phyloP scores from a whole-genome alignment of 2,113 vertebrate species.

The Pungitius pungitius region DNA sequence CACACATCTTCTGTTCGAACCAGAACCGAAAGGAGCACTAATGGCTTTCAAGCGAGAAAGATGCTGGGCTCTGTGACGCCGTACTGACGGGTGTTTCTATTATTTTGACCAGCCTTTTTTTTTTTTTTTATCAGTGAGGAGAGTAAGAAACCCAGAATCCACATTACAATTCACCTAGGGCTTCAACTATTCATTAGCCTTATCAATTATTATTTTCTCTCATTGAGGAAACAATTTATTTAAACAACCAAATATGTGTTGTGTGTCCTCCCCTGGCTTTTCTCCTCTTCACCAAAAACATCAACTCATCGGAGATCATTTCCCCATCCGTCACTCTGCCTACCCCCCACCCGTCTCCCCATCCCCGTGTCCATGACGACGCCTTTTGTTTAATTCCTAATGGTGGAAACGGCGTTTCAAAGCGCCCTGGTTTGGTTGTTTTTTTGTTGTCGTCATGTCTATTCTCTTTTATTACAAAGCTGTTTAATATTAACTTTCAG shows the following conservation, averaged over 20 bases:
- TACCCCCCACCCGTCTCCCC: slow-evolving; percentile 59
- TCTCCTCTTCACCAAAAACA: slow-evolving; percentile 26
- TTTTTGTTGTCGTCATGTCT: too few species aligned
- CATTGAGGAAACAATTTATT: background rate
- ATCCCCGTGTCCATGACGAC: background rate
- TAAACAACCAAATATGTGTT: slow-evolving; percentile 5
- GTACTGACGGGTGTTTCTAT: background rate
- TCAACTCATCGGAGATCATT: slow-evolving; percentile 39
- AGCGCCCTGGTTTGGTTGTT: too few species aligned
- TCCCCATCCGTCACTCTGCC: slow-evolving; percentile 49
- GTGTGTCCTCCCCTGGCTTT: slow-evolving; percentile 1
- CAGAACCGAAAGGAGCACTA: slow-evolving; percentile 19
- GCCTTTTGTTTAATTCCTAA: background rate
- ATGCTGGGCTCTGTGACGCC: background rate
- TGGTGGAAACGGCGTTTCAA: background rate
- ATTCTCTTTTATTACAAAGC: background rate
- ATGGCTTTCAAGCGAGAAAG: background rate
- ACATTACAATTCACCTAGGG: background rate
- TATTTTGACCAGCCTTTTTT: background rate
- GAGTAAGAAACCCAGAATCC: background rate
- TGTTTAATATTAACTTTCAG: background rate
- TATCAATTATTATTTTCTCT: background rate
- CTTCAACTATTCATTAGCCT: background rate
- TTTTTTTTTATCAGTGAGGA: background rate
- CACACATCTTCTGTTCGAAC: slow-evolving; percentile 45